Evolutionary conservation across 2,888 invertebrate species (phyloP).

Genomic region (Holacanthella duospinosa): DNA sequence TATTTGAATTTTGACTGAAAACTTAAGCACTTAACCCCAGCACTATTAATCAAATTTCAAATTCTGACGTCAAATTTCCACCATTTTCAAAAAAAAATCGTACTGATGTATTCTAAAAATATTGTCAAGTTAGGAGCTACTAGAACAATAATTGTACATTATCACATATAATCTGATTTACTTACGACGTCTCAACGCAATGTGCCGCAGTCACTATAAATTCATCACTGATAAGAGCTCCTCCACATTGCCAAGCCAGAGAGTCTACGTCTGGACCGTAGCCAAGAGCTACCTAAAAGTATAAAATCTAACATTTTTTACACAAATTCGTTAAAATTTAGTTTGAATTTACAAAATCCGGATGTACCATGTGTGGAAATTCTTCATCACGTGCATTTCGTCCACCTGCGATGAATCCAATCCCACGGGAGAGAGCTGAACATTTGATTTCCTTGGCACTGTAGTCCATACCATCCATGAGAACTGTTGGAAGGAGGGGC

Average conservation of each 20-base stretch:
- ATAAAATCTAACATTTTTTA: too few species aligned
- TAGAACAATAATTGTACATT: neutral
- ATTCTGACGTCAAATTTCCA: too few species aligned
- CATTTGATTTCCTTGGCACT: neutral
- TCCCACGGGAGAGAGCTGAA: neutral
- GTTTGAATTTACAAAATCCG: neutral
- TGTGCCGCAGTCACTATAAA: constrained; percentile 24
- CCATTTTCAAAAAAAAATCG: too few species aligned
- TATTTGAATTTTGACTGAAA: neutral
- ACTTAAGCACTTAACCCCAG: neutral
- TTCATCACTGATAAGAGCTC: constrained; percentile 28
- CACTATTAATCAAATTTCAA: neutral
- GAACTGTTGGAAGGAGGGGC: neutral
- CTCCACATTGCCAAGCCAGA: constrained; percentile 26
- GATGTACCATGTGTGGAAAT: constrained; percentile 9
- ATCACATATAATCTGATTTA: neutral
- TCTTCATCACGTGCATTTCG: constrained; percentile 6
- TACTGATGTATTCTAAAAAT: too few species aligned
- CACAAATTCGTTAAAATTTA: too few species aligned
- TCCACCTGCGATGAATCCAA: constrained; percentile 19
- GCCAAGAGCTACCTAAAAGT: constrained; percentile 25
- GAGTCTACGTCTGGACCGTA: constrained; percentile 12
- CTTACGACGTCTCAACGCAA: neutral
- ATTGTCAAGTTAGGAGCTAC: too few species aligned
- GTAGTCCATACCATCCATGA: neutral